A percentile compares a stretch with the other conserved stretches of the same genome.
These are phyloP conservation scores for Anhinga rufa DNA, from an alignment of 2,113 vertebrate genomes.

Conservation along the genomic window DNA sequence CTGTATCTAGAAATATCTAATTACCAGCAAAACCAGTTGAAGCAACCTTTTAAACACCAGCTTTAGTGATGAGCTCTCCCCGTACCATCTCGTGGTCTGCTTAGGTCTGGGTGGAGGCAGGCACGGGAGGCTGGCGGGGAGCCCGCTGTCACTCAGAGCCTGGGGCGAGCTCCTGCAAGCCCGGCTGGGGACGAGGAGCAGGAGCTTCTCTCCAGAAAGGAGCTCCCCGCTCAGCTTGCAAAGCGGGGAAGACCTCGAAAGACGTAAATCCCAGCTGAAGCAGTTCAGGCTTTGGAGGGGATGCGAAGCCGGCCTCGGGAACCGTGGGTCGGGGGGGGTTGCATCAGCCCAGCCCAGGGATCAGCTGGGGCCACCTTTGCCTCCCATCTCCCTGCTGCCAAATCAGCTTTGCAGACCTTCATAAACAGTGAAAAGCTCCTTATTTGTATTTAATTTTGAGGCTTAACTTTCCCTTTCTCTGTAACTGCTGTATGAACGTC, in stretches of 20 bases:
- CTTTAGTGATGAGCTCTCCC: not conserved
- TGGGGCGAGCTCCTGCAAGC: not conserved
- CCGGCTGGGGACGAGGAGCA: not conserved
- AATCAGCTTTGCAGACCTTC: constrained; percentile 24
- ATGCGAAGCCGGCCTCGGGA: accelerated
- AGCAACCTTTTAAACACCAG: not conserved
- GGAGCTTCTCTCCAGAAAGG: not conserved
- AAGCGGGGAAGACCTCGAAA: not conserved
- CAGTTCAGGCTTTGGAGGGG: not conserved
- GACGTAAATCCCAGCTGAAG: not conserved
- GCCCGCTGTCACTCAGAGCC: not conserved
- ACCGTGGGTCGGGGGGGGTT: accelerated
- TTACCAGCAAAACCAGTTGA: not conserved
- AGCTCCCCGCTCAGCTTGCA: not conserved
- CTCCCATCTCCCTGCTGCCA: not conserved
- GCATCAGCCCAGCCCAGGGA: not conserved
- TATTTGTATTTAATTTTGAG: constrained; percentile 10
- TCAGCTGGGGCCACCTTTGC: not conserved
- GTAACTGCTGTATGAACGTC: accelerated
- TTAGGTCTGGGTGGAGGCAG: not conserved
- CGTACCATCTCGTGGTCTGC: accelerated
- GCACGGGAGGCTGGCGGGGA: not conserved
- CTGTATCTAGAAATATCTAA: not conserved
- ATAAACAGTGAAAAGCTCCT: constrained; percentile 1
- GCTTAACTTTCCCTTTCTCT: not conserved